Evolutionary conservation across 1,140 invertebrate genomes (phyloP).

Genomic region (Drosophila azteca): DNA sequence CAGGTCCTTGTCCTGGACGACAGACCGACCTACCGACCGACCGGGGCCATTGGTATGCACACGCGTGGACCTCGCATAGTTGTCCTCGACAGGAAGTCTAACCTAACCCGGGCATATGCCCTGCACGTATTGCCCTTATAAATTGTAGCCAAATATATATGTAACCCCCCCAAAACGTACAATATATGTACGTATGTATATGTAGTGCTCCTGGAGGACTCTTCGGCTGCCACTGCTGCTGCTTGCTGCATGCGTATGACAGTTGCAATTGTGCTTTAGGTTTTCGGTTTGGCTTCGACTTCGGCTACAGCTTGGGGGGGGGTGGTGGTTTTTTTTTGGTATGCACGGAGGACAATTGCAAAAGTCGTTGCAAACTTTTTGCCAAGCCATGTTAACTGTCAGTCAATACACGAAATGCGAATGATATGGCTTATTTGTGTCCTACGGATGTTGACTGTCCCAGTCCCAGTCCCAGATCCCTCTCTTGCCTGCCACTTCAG

Average conservation of each 20-base stretch:
- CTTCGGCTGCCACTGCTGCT: slow-evolving; percentile 12
- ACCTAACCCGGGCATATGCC: slow-evolving; percentile 67
- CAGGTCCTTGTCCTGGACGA: slow-evolving; percentile 1
- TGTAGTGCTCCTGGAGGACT: slow-evolving; percentile 18
- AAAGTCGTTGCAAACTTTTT: slow-evolving; percentile 73
- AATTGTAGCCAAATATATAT: slow-evolving; percentile 74
- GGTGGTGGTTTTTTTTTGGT: slow-evolving; percentile 61
- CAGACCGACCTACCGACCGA: slow-evolving; percentile 7
- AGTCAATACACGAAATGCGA: slow-evolving; percentile 77
- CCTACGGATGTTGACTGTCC: slow-evolving; percentile 42
- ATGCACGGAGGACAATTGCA: slow-evolving; percentile 71
- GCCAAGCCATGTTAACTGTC: slow-evolving; percentile 73
- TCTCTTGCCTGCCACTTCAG: neutral
- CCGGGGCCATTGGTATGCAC: slow-evolving; percentile 68
- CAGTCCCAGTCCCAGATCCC: neutral
- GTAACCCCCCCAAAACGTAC: neutral
- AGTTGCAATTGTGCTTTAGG: slow-evolving; percentile 67
- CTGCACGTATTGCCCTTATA: slow-evolving; percentile 79
- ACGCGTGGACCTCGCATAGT: slow-evolving; percentile 77
- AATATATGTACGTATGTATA: slow-evolving; percentile 16
- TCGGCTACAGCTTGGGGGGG: slow-evolving; percentile 13
- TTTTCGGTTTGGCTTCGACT: no score
- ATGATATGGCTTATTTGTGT: slow-evolving; percentile 75
- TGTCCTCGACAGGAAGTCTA: slow-evolving; percentile 78
- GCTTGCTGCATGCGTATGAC: slow-evolving; percentile 52